Percentiles rank a stretch among this genome's conserved stretches.
These are phyloP conservation scores for Cyanoliseus patagonus DNA, from an alignment of 2,113 vertebrate species.

Conservation along the genomic window DNA sequence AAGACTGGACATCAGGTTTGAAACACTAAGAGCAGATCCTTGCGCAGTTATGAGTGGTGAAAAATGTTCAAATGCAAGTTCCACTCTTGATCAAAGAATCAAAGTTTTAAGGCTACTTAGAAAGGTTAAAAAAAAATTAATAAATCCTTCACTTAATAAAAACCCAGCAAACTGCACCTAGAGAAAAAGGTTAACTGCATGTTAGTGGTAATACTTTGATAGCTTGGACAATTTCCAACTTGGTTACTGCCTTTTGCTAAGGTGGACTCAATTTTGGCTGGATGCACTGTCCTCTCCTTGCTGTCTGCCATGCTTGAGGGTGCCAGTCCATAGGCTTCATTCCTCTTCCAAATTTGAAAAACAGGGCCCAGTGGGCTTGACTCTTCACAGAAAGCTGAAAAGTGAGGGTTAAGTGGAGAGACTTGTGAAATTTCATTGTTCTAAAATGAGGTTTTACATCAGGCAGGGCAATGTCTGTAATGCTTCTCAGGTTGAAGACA, in stretches of 20 bases:
- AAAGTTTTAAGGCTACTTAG: not conserved
- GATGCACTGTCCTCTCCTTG: not conserved
- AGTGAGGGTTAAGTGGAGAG: not conserved
- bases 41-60: not conserved
- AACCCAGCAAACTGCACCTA: rapidly evolving
- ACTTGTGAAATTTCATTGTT: not conserved
- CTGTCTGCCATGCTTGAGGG: not conserved
- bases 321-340: not conserved
- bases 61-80: not conserved
- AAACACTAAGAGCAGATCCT: not conserved
- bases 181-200: not conserved
- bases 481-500: not conserved
- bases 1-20: not conserved
- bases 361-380: not conserved
- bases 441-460: not conserved
- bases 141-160: not conserved
- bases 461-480: not conserved
- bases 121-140: not conserved
- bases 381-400: not conserved
- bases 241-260: not conserved
- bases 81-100: not conserved
- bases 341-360: not conserved
- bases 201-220: not conserved
- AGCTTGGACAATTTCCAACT: not conserved
- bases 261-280: not conserved